Evolutionary conservation across 2,113 vertebrate species (phyloP), one percentile per base, ranked within the genome.

Genomic region (Pagrus major): DNA sequence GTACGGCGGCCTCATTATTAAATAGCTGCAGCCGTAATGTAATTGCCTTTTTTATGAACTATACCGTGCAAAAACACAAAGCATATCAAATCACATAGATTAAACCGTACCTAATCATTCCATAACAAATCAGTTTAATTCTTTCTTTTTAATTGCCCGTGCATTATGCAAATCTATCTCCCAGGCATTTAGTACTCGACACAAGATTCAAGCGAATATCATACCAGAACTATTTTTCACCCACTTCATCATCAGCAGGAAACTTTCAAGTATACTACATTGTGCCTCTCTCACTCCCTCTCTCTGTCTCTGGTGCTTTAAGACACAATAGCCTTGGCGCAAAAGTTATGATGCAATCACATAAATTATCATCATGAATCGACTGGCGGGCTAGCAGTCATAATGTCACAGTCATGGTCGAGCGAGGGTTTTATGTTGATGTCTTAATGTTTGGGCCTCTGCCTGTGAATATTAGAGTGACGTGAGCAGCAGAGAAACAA

Each of bases 81-180:
- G 49, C 41, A 8, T 71, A 80, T 84, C 76, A 46, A 82, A 86
- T 84, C 55, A 71, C 21, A 64, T 6, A 84, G 80, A 79, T 71
- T 44, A 23, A 65, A 81, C 73, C 16, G 2, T 51, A 42, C 27
- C 70, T 61, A 71, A 72, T 78, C 59, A 81, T 84, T 70, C 44
- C 31, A 37, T 86, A 84, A 91, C 69, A 70, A 83, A 86, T 81
- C 80, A 58, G 27, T 76, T 88, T 58, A 82, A 84, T 88, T 87
- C 39, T 15, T 29, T 75, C 23, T 58, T 84, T 81, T 84, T 86
- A 84, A 89, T 88, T 83, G 63, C 44, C 69, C 16, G 4, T 44
- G 76, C 58, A 78, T 82, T 82, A 85, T 82, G 76, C 25, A 59
- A 80, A 84, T 80, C 29, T 54, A n/a, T 39, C 51, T 72, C 25